phyloP scores from a whole-genome alignment of 1,140 invertebrate genomes.

The Atta texana region DNA sequence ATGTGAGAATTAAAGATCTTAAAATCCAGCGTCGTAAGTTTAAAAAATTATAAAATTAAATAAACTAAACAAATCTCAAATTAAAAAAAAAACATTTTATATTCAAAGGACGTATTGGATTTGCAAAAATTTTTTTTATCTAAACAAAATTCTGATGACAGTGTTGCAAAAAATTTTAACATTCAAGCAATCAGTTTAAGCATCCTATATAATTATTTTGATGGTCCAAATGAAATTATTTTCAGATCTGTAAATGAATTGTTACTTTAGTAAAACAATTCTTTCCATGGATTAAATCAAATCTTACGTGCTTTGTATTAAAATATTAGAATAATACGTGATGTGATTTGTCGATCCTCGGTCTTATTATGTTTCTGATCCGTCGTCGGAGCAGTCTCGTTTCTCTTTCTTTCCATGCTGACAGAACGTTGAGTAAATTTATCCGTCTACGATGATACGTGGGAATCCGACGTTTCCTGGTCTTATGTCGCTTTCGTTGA shows the following conservation, averaged over 20 bases:
- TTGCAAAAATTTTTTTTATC: neutral
- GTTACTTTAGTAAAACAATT: no score
- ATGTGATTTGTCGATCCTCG: conserved; percentile 39
- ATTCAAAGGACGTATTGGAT: neutral
- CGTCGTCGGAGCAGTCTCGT: conserved; percentile 15
- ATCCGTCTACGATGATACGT: conserved; percentile 58
- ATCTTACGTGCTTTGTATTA: conserved; percentile 13
- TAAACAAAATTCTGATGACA: no score
- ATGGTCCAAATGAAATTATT: no score
- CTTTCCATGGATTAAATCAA: neutral
- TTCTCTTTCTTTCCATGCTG: conserved; percentile 57
- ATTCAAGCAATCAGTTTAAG: no score
- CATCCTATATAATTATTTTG: no score
- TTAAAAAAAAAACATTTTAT: no score
- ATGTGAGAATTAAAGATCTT: neutral
- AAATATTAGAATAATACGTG: conserved; percentile 23
- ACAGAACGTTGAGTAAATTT: conserved; percentile 63
- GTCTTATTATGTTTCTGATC: conserved; percentile 38
- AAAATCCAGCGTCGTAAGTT: neutral
- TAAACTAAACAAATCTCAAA: no score
- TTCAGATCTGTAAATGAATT: no score
- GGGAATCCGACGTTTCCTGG: conserved; percentile 49
- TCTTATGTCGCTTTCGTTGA: conserved; percentile 58
- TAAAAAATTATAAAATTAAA: conserved; percentile 8
- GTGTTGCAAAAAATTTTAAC: no score